Evolutionary conservation across 2,113 vertebrate species (phyloP).

Genomic region (Macrotis lagotis): DNA sequence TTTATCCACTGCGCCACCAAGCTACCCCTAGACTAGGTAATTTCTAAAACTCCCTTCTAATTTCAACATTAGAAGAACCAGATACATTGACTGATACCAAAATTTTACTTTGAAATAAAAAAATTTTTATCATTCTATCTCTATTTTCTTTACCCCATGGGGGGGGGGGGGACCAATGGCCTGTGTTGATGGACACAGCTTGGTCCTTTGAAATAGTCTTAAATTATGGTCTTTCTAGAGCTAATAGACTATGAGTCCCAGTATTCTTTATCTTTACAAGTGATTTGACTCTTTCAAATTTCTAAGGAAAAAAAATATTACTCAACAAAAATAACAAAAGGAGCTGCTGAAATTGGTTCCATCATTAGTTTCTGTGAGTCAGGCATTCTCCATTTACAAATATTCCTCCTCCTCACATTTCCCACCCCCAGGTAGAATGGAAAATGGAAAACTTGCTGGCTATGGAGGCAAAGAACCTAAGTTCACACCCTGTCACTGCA

Average conservation of each 20-base stretch:
- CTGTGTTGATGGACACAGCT: not conserved
- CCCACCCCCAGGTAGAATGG: too few relatives aligned
- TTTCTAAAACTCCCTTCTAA: not conserved
- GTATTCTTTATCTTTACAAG: not conserved
- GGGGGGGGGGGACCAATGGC: too few relatives aligned
- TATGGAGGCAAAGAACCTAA: not conserved
- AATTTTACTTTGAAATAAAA: not conserved
- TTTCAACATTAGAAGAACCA: not conserved
- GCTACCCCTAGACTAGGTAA: not conserved
- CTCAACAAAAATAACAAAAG: not conserved
- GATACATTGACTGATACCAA: not conserved
- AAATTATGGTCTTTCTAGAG: not conserved
- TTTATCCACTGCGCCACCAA: too few relatives aligned
- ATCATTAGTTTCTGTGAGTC: not conserved
- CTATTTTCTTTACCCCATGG: not conserved
- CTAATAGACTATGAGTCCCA: not conserved
- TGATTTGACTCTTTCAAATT: not conserved
- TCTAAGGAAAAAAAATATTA: not conserved
- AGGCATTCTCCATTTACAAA: not conserved
- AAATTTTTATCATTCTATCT: not conserved
- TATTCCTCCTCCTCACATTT: too few relatives aligned
- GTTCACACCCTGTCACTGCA: not conserved
- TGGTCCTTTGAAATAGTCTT: not conserved
- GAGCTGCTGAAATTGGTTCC: not conserved
- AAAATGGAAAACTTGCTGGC: not conserved